Conservation (phyloP, 2,113 vertebrate species). For the Halcyon malimbica region DNA sequence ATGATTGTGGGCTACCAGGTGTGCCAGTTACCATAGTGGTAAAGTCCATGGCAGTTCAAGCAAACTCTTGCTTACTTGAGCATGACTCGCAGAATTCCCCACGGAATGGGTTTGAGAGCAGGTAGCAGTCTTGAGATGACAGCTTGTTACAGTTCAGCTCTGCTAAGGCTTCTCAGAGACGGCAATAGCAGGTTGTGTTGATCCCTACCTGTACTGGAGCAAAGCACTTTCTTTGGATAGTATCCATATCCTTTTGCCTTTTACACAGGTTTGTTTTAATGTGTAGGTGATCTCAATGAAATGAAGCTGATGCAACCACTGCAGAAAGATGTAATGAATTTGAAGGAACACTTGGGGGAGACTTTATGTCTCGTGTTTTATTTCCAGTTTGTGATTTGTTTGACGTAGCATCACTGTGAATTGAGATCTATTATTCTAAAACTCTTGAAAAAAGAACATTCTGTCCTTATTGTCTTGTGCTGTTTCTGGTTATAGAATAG, state of each 20-base stretch:
- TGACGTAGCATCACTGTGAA: not conserved
- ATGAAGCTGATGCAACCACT: not conserved
- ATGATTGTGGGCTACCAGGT: not conserved
- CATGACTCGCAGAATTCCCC: not conserved
- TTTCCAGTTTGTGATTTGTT: not conserved
- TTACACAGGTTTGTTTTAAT: not conserved
- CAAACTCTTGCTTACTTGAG: not conserved
- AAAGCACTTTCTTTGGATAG: not conserved
- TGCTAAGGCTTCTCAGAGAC: not conserved
- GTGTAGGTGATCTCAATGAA: not conserved
- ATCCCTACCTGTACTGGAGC: not conserved
- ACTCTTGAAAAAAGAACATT: not conserved
- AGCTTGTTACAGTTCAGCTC: not conserved
- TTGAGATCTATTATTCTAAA: not conserved
- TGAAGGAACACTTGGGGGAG: conserved; percentile 59
- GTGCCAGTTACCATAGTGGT: not conserved
- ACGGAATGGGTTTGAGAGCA: not conserved
- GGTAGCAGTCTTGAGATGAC: not conserved
- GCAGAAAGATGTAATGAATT: conserved; percentile 40
- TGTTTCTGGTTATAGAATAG: not conserved
- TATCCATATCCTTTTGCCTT: not conserved
- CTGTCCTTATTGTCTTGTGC: not conserved
- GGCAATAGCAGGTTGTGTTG: not conserved
- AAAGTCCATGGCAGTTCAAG: not conserved
- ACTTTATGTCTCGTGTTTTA: conserved; percentile 30